These are phyloP conservation scores for Gasterosteus nipponicus DNA, from an alignment of 2,113 vertebrate species.

Conservation along the genomic window DNA sequence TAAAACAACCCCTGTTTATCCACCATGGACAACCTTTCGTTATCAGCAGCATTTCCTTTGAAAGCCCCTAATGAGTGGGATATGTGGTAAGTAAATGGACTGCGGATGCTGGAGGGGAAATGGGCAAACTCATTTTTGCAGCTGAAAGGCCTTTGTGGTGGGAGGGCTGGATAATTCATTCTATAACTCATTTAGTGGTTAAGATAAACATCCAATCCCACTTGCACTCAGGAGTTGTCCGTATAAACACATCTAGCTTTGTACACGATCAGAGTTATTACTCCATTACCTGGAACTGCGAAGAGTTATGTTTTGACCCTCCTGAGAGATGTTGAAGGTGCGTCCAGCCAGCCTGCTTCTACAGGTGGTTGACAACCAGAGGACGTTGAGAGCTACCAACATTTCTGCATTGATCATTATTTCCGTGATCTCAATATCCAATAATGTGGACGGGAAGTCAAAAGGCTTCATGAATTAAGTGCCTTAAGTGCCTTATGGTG, in stretches of 20 bases:
- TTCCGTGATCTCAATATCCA: slow-evolving; percentile 21
- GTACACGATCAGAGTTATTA: neutral
- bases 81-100: slow-evolving; percentile 31
- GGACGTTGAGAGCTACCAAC: neutral
- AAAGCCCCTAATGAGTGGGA: slow-evolving; percentile 30
- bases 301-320: neutral
- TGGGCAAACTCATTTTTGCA: slow-evolving; percentile 38
- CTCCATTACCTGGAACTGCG: neutral
- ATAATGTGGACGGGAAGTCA: slow-evolving; percentile 23
- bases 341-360: neutral
- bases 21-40: slow-evolving; percentile 2
- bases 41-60: slow-evolving; percentile 41
- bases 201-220: neutral
- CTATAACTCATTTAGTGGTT: slow-evolving; percentile 56
- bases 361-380: neutral
- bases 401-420: slow-evolving; percentile 5
- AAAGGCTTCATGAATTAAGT: slow-evolving; percentile 6
- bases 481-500: neutral
- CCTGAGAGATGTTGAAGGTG: slow-evolving; percentile 14
- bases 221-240: neutral
- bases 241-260: neutral
- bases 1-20: neutral
- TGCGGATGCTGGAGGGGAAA: slow-evolving; percentile 57
- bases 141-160: slow-evolving; percentile 19
- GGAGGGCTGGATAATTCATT: slow-evolving; percentile 30